Evolutionary conservation across 2,888 invertebrate species (phyloP), one percentile per base, ranked within the genome.

Genomic region (Acronicta psi): DNA sequence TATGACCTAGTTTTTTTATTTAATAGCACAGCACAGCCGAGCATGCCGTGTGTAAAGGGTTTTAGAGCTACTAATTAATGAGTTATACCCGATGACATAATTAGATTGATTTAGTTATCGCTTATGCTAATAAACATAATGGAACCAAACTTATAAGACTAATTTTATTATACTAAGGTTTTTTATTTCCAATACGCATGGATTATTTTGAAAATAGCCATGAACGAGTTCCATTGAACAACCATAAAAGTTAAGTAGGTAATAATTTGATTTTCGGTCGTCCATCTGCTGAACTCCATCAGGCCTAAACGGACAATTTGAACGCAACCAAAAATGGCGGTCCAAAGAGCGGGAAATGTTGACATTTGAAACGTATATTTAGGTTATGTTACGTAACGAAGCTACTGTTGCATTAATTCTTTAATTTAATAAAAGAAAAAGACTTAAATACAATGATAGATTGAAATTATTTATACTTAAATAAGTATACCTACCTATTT

Each of bases 291-390:
- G 42, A 62, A 53, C 52, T 55, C 8, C 17, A 57, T 46, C 17
- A 40, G n/a, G 34, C 36, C 46, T 59, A 52, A 58, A 59, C 34
- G 36, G 37, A 31, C 17, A 46, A 16, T 63, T 34, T 41, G 53
- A 57, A 64, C 56, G 55, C 38, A 50, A 11, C 53, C 51, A 62
- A 69, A 64, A 37, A 67, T 59, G 64, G 59, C 49, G 37, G 23
- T 29, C 7, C 18, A 51, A 67, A 56, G 57, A 62, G 68, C 58
- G 52, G 20, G 50, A 50, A n/a, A 47, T 43, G 50, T 45, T 74
- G 65, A 61, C 57, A 10, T 63, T 49, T 53, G 34, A 46, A 45
- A 29, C 46, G 44, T 58, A 49, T 54, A 10, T 0, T 20, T 36
- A 43, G 25, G 23, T 37, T 46, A 36, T 10, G n/a, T 46, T 20